Conservation (phyloP, 2,888 invertebrate genomes). For the Halictus quadricinctus region DNA sequence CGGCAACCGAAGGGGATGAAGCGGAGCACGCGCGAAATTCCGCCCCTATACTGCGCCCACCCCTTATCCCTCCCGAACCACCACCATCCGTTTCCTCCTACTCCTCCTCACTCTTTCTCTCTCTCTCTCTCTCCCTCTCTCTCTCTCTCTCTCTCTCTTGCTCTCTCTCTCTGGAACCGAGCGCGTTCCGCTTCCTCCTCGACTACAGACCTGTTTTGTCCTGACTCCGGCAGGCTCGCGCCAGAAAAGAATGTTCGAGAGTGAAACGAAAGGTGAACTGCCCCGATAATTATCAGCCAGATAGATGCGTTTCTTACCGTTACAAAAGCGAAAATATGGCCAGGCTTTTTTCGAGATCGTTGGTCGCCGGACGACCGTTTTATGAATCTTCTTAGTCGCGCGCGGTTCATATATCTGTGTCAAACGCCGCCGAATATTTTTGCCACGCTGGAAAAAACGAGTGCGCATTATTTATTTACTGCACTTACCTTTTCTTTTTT, state of each 20-base stretch:
- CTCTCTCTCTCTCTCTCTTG: neutral
- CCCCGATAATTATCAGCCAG: slow-evolving; percentile 64
- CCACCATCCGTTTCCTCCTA: slow-evolving; percentile 46
- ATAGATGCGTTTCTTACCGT: slow-evolving; percentile 26
- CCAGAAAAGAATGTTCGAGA: slow-evolving; percentile 68
- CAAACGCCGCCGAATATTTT: neutral
- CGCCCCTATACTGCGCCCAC: slow-evolving; percentile 69
- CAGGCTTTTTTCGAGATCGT: neutral
- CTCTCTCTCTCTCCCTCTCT: too few relatives aligned
- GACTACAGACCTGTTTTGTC: slow-evolving; percentile 59
- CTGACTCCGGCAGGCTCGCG: slow-evolving; percentile 49
- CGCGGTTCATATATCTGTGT: neutral
- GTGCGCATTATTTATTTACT: neutral
- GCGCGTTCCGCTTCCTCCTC: slow-evolving; percentile 29
- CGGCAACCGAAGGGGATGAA: slow-evolving; percentile 73
- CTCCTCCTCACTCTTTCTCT: slow-evolving; percentile 21
- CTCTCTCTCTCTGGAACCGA: slow-evolving; percentile 25
- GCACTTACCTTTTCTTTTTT: neutral
- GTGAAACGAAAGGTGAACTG: slow-evolving; percentile 56
- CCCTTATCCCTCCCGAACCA: slow-evolving; percentile 44
- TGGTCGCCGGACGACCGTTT: neutral
- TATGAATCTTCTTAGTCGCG: neutral
- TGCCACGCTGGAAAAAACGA: too few relatives aligned
- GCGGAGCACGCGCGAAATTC: slow-evolving; percentile 82
- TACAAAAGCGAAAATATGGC: slow-evolving; percentile 8